Evolutionary conservation across 2,888 invertebrate genomes (phyloP), one percentile per base, ranked within the genome.

Genomic region (Agrotis segetum): DNA sequence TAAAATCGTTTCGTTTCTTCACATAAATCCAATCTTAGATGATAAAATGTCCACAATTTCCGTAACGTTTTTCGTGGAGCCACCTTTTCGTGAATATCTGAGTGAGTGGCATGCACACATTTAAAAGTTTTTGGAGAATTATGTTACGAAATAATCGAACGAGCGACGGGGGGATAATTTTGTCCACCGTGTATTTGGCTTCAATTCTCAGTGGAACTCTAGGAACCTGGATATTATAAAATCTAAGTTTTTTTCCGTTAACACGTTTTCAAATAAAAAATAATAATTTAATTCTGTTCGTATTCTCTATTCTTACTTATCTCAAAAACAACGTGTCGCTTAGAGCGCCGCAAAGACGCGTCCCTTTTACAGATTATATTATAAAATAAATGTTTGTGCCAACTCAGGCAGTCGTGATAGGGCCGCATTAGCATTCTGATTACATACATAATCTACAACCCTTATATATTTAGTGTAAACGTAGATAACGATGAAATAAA

Each of bases 341-440:
- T 11, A 53, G 63, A 69, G 55, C 56, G 71, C 49, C 13, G 44
- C 58, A 60, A 76, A 79, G 80, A 66, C 59, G 56, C 56, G 64
- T 47, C 69, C 58, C 77, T 69, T 79, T 81, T 62, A 49, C 53
- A 70, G 68, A 69, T 77, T 81, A 72, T 62, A 53, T 52, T 63
- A 66, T 69, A 70, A 74, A 81, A 72, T 83, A 67, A 78, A 75
- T 71, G 71, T 68, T 67, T 44, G 61, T 70, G 40, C 53, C 67
- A 55, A 64, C 67, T 78, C 46, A 67, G 66, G 19, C 53, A 46
- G 52, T 53, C 50, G 50, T 46, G 83, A 74, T 74, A 76, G 62
- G 69, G 52, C 34, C 49, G 52, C 67, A 83, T 83, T 83, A 81
- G 74, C 65, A 83, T 83, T 74, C 75, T 76, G 74, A 75, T 76